Evolutionary conservation across 2,888 invertebrate genomes (phyloP).

Genomic region (Deladenus siricidicola): DNA sequence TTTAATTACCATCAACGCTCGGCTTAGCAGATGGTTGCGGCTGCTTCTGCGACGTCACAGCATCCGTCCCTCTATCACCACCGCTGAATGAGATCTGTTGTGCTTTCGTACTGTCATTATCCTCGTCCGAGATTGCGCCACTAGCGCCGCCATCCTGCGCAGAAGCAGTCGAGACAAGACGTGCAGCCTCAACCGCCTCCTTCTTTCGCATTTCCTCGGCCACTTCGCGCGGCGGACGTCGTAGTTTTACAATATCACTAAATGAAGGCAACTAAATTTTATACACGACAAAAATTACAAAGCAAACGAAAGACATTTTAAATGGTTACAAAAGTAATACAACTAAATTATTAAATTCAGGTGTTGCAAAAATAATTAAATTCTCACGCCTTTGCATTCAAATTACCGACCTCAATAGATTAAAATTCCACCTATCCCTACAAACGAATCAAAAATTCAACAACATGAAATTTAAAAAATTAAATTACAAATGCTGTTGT

Average conservation of each 20-base stretch:
- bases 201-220: not conserved
- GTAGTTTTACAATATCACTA: not conserved
- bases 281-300: no score
- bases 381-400: no score
- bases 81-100: conserved; percentile 7
- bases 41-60: not conserved
- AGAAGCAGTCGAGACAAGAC: not conserved
- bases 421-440: no score
- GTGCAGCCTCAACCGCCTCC: not conserved
- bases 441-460: no score
- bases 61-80: not conserved
- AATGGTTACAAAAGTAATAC: no score
- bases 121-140: not conserved
- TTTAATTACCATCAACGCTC: not conserved
- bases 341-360: no score
- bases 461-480: no score
- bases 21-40: not conserved
- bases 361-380: no score
- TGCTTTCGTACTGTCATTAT: conserved; percentile 3
- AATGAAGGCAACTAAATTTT: no score
- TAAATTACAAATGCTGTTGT: no score
- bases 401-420: no score
- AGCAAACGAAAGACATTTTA: no score
- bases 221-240: not conserved
- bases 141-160: not conserved